Percentiles rank a stretch among this genome's conserved stretches.
Evolutionary conservation across 2,797 vertebrate species (phyloP).

Genomic region (Lerista edwardsae): DNA sequence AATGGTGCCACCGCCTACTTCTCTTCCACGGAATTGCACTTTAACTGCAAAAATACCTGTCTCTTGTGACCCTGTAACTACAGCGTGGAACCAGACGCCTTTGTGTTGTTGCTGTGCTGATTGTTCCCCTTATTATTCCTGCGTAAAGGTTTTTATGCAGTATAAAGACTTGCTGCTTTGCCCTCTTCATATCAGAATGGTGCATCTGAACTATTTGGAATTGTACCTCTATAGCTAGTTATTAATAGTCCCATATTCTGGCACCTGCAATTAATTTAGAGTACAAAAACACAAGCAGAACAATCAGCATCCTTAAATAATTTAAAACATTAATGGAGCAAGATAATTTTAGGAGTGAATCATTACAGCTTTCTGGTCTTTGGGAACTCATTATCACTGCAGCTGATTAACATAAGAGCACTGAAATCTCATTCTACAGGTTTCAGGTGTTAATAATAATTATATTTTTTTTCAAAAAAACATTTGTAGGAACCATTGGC

Average conservation of each 20-base stretch:
- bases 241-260: slow-evolving; percentile 13
- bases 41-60: not conserved
- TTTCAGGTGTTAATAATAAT: not conserved
- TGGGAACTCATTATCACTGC: not conserved
- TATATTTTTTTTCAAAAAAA: not conserved
- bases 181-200: not conserved
- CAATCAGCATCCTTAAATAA: slow-evolving; percentile 30
- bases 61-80: not conserved
- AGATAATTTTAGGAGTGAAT: slow-evolving; percentile 28
- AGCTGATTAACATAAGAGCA: slow-evolving; percentile 10
- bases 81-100: no score
- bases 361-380: slow-evolving; percentile 19
- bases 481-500: slow-evolving; percentile 30
- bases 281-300: slow-evolving; percentile 23
- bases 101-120: not conserved
- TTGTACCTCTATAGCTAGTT: not conserved
- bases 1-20: no score
- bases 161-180: not conserved
- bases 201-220: not conserved
- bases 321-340: slow-evolving; percentile 24
- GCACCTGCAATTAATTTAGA: slow-evolving; percentile 19
- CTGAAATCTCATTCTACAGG: slow-evolving; percentile 9
- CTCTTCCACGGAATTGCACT: no score
- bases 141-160: not conserved
- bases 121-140: not conserved